Percentiles rank a stretch among this genome's conserved stretches.
phyloP scores from a whole-genome alignment of 2,113 vertebrate genomes.

The Pelmatolapia mariae region DNA sequence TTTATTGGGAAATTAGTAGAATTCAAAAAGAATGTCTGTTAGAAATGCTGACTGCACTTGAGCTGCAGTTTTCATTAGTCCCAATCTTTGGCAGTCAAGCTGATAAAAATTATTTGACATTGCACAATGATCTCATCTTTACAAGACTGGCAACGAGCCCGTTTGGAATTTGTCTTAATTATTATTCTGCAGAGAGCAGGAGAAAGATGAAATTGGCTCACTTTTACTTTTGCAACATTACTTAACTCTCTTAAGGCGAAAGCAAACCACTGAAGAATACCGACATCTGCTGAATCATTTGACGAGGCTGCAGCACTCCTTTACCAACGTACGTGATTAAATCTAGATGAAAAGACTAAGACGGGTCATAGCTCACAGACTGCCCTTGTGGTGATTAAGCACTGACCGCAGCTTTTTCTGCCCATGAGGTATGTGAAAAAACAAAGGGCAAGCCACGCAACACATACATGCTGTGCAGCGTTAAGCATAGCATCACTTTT shows the following conservation, averaged over 20 bases:
- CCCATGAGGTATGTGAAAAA: conserved; percentile 40
- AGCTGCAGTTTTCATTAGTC: conserved; percentile 61
- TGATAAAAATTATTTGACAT: conserved; percentile 60
- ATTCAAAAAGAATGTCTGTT: conserved; percentile 19
- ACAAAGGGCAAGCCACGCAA: conserved; percentile 38
- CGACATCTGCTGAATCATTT: conserved; percentile 69
- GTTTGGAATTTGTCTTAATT: conserved; percentile 67
- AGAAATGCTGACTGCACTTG: conserved; percentile 55
- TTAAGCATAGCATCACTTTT: conserved; percentile 35
- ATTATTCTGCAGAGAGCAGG: conserved; percentile 51
- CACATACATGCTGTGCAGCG: conserved; percentile 22
- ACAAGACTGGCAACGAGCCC: conserved; percentile 66
- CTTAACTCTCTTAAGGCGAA: conserved; percentile 49
- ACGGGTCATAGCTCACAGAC: conserved; percentile 29
- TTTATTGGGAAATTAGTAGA: conserved; percentile 37
- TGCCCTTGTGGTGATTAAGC: conserved; percentile 43
- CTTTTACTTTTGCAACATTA: conserved; percentile 58
- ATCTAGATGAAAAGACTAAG: conserved; percentile 21
- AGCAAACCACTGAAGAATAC: conserved; percentile 40
- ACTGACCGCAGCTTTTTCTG: conserved; percentile 22
- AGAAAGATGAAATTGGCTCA: conserved; percentile 61
- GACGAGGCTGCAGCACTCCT: conserved; percentile 37
- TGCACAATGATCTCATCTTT: conserved; percentile 73
- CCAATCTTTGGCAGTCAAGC: conserved; percentile 41
- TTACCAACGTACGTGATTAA: conserved; percentile 28